Evolutionary conservation across 2,113 vertebrate genomes (phyloP).

Genomic region (Scytalopus superciliaris): DNA sequence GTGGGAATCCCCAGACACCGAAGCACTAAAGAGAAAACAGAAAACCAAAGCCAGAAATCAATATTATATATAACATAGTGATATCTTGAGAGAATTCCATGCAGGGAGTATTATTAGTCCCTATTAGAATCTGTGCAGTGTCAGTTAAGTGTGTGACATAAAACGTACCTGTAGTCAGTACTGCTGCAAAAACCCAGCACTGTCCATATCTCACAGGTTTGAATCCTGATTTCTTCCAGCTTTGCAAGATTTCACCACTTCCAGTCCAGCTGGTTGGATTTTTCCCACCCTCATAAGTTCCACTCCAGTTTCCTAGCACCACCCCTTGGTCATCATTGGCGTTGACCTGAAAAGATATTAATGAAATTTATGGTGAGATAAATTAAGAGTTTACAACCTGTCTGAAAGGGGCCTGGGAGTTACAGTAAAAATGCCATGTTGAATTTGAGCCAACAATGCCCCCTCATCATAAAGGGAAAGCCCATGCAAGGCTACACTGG

Average conservation of each 20-base stretch:
- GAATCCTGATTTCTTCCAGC: conserved; percentile 72
- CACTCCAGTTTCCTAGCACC: conserved; percentile 78
- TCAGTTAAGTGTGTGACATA: not conserved
- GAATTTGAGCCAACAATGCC: not conserved
- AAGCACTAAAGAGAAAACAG: conserved; percentile 44
- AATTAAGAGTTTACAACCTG: not conserved
- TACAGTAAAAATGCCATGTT: not conserved
- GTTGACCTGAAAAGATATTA: conserved; percentile 69
- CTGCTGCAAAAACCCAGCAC: conserved; percentile 82
- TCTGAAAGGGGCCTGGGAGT: not conserved
- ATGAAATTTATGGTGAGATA: not conserved
- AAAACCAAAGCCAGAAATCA: not conserved
- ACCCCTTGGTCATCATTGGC: conserved; percentile 77
- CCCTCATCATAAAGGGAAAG: not conserved
- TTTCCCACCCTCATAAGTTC: conserved; percentile 68
- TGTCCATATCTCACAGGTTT: conserved; percentile 76
- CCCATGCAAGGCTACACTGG: not conserved
- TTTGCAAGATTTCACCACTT: conserved; percentile 75
- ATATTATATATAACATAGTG: too few relatives aligned
- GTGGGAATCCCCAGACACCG: conserved; percentile 77
- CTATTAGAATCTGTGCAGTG: not conserved
- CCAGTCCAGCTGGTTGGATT: conserved; percentile 77
- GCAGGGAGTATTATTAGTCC: not conserved
- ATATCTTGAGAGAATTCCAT: not conserved
- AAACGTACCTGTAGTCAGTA: conserved; percentile 76